Base-by-base conservation (phyloP, 2,797 vertebrate genomes). In the Argentina silus region DNA sequence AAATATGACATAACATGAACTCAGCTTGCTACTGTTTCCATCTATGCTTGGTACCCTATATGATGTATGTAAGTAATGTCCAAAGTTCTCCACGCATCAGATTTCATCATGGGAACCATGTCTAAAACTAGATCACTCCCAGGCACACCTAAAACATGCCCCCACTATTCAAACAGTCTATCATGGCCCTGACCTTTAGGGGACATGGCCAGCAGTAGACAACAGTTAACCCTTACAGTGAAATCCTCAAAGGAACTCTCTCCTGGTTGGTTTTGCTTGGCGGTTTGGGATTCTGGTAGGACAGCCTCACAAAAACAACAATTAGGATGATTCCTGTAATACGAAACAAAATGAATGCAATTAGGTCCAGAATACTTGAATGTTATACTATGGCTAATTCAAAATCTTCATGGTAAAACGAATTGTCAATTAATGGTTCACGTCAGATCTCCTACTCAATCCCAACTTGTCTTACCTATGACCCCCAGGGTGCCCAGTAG, bases 401-500 rank as follows among this genome's bases (percentile, higher is more conserved):
- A 69, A n/a, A 12, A n/a, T 36, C 27, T 36, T 36, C 4, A 36
- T 1, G 27, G 4, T 36, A 36, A 36, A 36, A 36, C 1, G 19
- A 44, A 62, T 67, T 69, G 62, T 59, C 50, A 60, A 61, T 53
- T 42, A 36, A 65, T 69, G 69, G 23, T 51, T 36, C 27, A 36
- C 27, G 67, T 59, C 10, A 43, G 64, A 63, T 59, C 44, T 45
- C 44, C 14, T n/a, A 59, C 21, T 9, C 3, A 27, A 73, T 64
- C n/a, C 12, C 36, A 56, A 56, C 44, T 50, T 11, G 27, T 19
- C 79, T 78, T 88, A 95, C 93, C 93, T 84, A 94, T 94, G 14
- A 91, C 91, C 67, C 87, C 85, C 84, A 93, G 90, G 1, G 93
- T 95, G 78, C 94, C 94, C 17, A 94, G 83, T 59, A 93, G 85